Evolutionary conservation across 2,113 vertebrate genomes (phyloP), one percentile per base, ranked within the genome.

Genomic region (Thinocorus orbignyianus): DNA sequence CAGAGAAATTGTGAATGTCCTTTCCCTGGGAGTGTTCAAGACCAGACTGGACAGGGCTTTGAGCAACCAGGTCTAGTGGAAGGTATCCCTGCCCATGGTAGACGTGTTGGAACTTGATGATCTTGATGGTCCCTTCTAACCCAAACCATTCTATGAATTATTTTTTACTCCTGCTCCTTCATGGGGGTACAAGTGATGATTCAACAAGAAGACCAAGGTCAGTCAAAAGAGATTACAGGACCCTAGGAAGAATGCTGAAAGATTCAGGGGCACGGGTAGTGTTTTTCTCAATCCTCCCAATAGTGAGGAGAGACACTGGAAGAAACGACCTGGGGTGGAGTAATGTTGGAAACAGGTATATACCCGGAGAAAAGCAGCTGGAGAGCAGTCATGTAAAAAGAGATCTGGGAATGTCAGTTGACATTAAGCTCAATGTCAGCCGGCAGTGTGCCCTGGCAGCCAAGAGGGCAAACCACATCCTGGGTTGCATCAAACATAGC

Each of bases 321-420:
- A 70, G 68, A 69, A 90, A 52, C 17, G 24, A 24, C 8, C 24
- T 81, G 5, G 44, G 24, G 37, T 7, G 16, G 8, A 58, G 13
- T 16, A 76, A n/a, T 0, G 0, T 9, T 22, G 8, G 33, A 5
- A 2, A 74, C 11, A 39, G 25, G 17, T 12, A 25, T n/a, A 42
- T 25, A 49, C 2, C 42, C 8, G 31, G 41, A 49, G 4, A 55
- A 2, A 23, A 61, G 6, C 3, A 5, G 6, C 41, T 68, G 35
- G 31, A 66, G 18, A 61, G 41, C 73, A 48, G 26, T 16, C 41
- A 48, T 49, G 35, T 35, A 68, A 73, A 74, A 68, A 69, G 28
- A 24, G 33, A 42, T 15, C 11, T 62, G 28, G 4, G 7, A 1
- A 8, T 48, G 25, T 30, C 61, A 16, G 22, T 16, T 20, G 31